phyloP scores from a whole-genome alignment of 2,888 invertebrate species.

The Trachelus stipa region DNA sequence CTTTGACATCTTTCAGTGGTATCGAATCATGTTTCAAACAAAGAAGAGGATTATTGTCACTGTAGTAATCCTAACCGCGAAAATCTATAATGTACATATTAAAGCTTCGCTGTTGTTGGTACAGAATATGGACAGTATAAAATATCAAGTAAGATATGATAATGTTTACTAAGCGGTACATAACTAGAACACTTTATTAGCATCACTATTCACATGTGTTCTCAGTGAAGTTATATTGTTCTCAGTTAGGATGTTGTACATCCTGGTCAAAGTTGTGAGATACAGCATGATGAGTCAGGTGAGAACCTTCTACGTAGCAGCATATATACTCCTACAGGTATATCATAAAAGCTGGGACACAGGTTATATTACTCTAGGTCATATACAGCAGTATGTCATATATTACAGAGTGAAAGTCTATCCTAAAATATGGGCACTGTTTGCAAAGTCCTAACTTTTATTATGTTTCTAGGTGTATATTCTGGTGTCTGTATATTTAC shows the following conservation, averaged over 20 bases:
- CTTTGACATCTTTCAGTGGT: no score
- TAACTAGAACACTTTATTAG: neutral
- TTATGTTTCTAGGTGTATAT: neutral
- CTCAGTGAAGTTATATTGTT: neutral
- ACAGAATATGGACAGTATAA: neutral
- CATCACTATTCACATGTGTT: neutral
- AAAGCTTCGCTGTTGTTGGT: neutral
- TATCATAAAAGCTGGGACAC: neutral
- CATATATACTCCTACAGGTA: neutral
- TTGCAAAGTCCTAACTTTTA: neutral
- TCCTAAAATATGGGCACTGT: neutral
- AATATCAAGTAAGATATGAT: neutral
- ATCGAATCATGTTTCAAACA: no score
- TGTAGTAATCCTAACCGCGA: no score
- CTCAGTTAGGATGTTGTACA: neutral
- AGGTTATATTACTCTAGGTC: neutral
- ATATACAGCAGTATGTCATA: neutral
- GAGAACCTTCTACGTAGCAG: neutral
- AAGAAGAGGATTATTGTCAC: no score
- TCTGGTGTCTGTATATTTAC: neutral
- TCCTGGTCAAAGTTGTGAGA: neutral
- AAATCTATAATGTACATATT: neutral
- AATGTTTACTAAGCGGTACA: neutral
- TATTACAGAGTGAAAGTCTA: neutral
- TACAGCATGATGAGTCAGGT: neutral